Evolutionary conservation across 2,113 vertebrate genomes (phyloP).

Genomic region (Stigmatopora nigra): DNA sequence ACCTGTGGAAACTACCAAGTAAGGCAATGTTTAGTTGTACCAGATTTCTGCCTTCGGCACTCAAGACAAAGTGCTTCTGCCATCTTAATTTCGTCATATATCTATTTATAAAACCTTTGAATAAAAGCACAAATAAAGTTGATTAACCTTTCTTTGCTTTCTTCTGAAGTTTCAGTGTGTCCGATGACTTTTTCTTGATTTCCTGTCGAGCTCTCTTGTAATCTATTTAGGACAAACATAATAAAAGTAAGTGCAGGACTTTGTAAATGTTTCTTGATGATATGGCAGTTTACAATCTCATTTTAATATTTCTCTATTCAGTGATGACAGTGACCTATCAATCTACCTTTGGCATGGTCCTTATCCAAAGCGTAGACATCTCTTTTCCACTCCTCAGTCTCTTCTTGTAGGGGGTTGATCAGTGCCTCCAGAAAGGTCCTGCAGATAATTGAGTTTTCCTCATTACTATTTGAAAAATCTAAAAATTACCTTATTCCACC

Average conservation of each 20-base stretch:
- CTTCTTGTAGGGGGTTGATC: constrained; percentile 92
- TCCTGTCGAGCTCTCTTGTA: constrained; percentile 93
- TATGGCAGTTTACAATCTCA: background rate
- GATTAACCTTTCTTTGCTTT: constrained; percentile 92
- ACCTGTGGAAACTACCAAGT: constrained; percentile 49
- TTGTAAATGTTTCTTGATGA: no score
- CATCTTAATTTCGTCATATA: background rate
- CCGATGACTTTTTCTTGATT: constrained; percentile 95
- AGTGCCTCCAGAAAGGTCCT: constrained; percentile 89
- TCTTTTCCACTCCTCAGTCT: constrained; percentile 97
- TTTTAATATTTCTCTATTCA: background rate
- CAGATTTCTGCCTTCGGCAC: constrained; percentile 38
- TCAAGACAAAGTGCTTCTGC: constrained; percentile 24
- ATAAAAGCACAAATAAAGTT: background rate
- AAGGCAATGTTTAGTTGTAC: constrained; percentile 59
- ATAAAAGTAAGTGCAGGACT: constrained; percentile 4
- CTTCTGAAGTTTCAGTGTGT: constrained; percentile 95
- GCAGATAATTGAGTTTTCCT: constrained; percentile 3
- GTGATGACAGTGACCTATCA: background rate
- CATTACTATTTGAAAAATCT: no score
- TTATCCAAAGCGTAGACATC: constrained; percentile 89
- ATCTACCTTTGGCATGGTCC: constrained; percentile 87
- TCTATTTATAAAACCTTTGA: background rate
- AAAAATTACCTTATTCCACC: background rate
- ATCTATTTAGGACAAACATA: constrained; percentile 65